phyloP scores from a whole-genome alignment of 2,888 invertebrate genomes.

The Hofmannophila pseudospretella region DNA sequence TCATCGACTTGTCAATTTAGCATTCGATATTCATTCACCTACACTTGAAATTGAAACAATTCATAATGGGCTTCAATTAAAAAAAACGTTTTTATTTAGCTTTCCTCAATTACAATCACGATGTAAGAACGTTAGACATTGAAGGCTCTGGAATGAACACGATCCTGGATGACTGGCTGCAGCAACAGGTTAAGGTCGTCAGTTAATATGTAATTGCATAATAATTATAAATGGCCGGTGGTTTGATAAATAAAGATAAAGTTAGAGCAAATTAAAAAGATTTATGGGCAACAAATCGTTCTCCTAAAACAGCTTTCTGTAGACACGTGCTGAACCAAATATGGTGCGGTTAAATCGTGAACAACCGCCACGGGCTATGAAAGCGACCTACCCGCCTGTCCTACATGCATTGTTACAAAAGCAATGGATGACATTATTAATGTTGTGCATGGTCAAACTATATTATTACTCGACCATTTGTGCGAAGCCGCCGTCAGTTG shows the following conservation, averaged over 20 bases:
- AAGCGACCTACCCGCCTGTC: slow-evolving; percentile 27
- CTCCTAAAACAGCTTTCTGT: neutral
- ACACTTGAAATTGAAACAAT: too few relatives aligned
- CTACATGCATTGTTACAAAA: slow-evolving; percentile 36
- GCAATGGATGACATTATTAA: slow-evolving; percentile 22
- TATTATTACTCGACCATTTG: slow-evolving; percentile 14
- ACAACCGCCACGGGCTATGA: slow-evolving; percentile 28
- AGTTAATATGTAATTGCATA: neutral
- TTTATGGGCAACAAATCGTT: neutral
- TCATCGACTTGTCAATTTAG: neutral
- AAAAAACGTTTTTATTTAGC: too few relatives aligned
- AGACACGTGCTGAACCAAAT: slow-evolving; percentile 16
- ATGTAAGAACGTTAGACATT: too few relatives aligned
- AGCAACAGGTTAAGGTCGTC: too few relatives aligned
- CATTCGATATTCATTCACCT: too few relatives aligned
- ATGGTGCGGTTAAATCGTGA: slow-evolving; percentile 25
- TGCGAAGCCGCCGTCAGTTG: slow-evolving; percentile 6
- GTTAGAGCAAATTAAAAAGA: neutral
- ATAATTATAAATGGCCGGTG: neutral
- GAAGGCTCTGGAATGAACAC: too few relatives aligned
- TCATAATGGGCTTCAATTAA: too few relatives aligned
- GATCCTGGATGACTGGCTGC: too few relatives aligned
- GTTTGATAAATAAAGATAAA: neutral
- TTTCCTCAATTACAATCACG: too few relatives aligned
- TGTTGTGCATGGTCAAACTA: slow-evolving; percentile 16